Percentiles rank a stretch among this genome's conserved stretches.
These are phyloP conservation scores for Lathamus discolor DNA, from an alignment of 2,113 vertebrate species.

Conservation along the genomic window DNA sequence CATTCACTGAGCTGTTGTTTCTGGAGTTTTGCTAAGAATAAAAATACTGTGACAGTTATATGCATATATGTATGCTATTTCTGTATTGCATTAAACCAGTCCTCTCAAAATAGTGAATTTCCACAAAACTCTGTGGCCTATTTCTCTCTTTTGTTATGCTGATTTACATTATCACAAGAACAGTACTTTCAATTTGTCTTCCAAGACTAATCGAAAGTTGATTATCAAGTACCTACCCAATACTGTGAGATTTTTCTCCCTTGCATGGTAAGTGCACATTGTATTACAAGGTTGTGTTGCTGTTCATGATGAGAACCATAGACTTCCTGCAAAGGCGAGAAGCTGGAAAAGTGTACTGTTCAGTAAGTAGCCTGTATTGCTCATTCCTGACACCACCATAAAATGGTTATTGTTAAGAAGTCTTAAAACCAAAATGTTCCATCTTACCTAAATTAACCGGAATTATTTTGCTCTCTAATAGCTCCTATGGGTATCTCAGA, in stretches of 20 bases:
- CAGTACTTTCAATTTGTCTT: background rate
- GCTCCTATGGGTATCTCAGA: slow-evolving; percentile 84
- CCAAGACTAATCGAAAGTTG: background rate
- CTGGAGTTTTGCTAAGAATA: background rate
- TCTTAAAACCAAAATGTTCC: background rate
- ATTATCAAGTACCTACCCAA: background rate
- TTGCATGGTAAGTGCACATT: background rate
- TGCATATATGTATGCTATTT: background rate
- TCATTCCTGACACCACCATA: background rate
- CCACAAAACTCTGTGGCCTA: background rate
- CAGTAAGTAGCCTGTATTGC: background rate
- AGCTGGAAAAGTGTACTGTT: background rate
- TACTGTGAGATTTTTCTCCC: background rate
- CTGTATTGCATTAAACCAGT: background rate
- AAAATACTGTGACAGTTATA: background rate
- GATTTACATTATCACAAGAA: background rate
- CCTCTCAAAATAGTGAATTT: background rate
- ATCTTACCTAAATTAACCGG: background rate
- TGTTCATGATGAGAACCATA: background rate
- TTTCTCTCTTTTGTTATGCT: background rate
- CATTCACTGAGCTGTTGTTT: background rate
- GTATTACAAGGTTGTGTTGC: background rate
- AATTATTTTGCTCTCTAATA: slow-evolving; percentile 50
- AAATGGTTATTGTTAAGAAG: background rate
- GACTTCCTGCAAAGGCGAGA: background rate